phyloP scores from a whole-genome alignment of 2,797 vertebrate species.

The Bryconaethiops microstoma region DNA sequence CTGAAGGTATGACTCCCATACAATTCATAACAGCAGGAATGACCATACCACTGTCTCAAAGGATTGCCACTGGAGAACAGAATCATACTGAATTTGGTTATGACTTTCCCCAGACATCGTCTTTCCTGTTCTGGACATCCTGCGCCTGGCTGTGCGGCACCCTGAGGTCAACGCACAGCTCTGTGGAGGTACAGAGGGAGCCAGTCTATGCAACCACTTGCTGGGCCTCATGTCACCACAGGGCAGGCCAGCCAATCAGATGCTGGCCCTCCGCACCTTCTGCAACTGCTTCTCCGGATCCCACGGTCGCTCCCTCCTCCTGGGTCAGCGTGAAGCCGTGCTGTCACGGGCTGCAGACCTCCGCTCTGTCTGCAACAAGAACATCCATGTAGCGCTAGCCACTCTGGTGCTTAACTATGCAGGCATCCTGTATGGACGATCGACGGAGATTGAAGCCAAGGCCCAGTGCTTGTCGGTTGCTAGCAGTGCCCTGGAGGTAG shows the following conservation, averaged over 20 bases:
- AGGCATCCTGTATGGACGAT: conserved; percentile 85
- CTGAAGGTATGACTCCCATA: conserved; percentile 82
- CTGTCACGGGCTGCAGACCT: conserved; percentile 88
- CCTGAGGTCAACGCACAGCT: conserved; percentile 91
- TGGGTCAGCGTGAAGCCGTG: conserved; percentile 89
- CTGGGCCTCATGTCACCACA: conserved; percentile 87
- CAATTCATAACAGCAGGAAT: neutral
- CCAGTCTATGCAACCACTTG: conserved; percentile 89
- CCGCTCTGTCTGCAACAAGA: conserved; percentile 88
- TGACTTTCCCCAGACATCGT: conserved; percentile 84
- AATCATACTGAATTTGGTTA: neutral
- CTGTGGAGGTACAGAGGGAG: conserved; percentile 88
- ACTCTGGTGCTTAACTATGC: conserved; percentile 94
- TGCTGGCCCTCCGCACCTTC: conserved; percentile 92
- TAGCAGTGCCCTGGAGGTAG: conserved; percentile 90
- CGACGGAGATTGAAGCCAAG: conserved; percentile 90
- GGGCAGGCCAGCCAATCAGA: conserved; percentile 93
- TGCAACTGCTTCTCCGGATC: conserved; percentile 93
- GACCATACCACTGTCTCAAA: neutral
- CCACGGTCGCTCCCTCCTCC: conserved; percentile 86
- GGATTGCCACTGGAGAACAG: neutral
- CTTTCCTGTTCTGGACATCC: conserved; percentile 94
- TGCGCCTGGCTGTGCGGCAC: conserved; percentile 92
- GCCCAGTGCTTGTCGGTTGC: conserved; percentile 95
- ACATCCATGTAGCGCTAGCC: conserved; percentile 93